Evolutionary conservation across 2,797 vertebrate genomes (phyloP).

Genomic region (Cyclopterus lumpus): DNA sequence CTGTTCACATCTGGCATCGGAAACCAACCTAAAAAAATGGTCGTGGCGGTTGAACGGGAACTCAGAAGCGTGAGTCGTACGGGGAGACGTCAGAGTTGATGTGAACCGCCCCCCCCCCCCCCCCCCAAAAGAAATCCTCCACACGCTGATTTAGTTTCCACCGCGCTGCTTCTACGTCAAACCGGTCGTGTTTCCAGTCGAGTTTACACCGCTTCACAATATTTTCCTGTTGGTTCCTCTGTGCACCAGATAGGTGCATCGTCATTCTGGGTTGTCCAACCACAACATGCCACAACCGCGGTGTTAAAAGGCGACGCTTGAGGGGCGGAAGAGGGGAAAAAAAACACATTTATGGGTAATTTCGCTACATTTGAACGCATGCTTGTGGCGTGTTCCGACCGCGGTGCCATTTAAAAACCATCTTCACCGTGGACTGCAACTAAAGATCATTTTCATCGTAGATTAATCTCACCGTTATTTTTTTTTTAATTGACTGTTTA

Average conservation of each 20-base stretch:
- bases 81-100: slow-evolving; percentile 18
- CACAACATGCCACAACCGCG: neutral
- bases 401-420: neutral
- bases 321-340: slow-evolving; percentile 4
- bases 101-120: neutral
- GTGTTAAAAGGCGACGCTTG: neutral
- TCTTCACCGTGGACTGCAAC: neutral
- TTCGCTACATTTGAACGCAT: neutral
- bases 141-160: slow-evolving; percentile 23
- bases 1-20: neutral
- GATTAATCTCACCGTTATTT: neutral
- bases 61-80: neutral
- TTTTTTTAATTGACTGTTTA: neutral
- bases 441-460: neutral
- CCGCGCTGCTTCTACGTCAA: neutral
- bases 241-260: neutral
- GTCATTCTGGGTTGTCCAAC: neutral
- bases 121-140: slow-evolving; percentile 3
- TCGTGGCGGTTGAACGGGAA: slow-evolving; percentile 5
- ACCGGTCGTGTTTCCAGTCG: slow-evolving; percentile 33
- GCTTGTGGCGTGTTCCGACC: neutral
- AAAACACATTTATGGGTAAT: neutral
- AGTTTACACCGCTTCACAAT: neutral
- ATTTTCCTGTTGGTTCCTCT: slow-evolving; percentile 3
- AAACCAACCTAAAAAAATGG: slow-evolving; percentile 35